These are phyloP conservation scores for Cephus runcator DNA, from an alignment of 2,888 invertebrate genomes.

Conservation along the genomic window DNA sequence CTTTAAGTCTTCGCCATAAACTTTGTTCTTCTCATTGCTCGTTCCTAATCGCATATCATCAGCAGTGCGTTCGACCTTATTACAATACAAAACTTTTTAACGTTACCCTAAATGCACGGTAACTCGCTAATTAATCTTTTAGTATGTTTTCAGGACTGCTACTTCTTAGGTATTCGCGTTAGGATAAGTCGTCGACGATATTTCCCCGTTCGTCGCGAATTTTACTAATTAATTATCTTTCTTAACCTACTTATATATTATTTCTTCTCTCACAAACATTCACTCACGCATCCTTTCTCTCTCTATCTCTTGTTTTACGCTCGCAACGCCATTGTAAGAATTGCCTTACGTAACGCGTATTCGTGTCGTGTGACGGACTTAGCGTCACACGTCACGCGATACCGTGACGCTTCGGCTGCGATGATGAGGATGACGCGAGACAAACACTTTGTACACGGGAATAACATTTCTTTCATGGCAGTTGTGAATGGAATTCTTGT, in stretches of 20 bases:
- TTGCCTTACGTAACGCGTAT: neutral
- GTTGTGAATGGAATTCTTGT: neutral
- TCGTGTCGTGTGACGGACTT: neutral
- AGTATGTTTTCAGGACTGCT: slow-evolving; percentile 23
- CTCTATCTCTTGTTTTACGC: neutral
- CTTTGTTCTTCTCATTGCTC: neutral
- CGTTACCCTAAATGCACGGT: neutral
- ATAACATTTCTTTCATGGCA: neutral
- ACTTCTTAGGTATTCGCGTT: slow-evolving; percentile 4
- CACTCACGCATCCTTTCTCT: too few species aligned
- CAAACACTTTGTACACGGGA: neutral
- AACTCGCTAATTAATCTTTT: slow-evolving; percentile 6
- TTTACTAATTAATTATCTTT: slow-evolving; percentile 7
- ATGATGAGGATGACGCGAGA: neutral
- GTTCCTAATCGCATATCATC: neutral
- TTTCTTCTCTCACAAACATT: neutral
- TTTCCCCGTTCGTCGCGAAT: neutral
- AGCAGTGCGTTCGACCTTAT: neutral
- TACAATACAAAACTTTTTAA: neutral
- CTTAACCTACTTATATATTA: neutral
- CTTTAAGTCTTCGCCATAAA: neutral
- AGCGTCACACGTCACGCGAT: neutral
- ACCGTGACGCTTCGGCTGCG: neutral
- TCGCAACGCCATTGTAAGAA: neutral
- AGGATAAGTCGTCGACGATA: slow-evolving; percentile 1